Evolutionary conservation across 2,888 invertebrate genomes (phyloP).

Genomic region (Lordiphosa fenestrarum): DNA sequence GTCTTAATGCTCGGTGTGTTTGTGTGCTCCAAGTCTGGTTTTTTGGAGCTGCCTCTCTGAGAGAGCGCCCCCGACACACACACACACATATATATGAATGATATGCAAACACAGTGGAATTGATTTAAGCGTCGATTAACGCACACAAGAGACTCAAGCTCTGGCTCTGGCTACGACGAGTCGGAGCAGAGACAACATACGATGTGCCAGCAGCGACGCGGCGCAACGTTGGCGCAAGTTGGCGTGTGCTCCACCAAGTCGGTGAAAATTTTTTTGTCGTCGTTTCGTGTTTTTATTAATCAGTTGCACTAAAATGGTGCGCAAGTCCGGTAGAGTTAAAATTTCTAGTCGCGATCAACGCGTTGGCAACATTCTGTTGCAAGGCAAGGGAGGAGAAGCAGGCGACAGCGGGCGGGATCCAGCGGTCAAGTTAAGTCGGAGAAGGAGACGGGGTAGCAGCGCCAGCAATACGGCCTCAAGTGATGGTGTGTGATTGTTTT

Average conservation of each 20-base stretch:
- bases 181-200: slow-evolving; percentile 43
- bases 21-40: slow-evolving; percentile 57
- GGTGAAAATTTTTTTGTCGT: slow-evolving; percentile 43
- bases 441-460: slow-evolving; percentile 47
- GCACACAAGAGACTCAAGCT: slow-evolving; percentile 36
- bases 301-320: slow-evolving; percentile 75
- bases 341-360: slow-evolving; percentile 56
- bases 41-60: slow-evolving; percentile 22
- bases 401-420: slow-evolving; percentile 12
- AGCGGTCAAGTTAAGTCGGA: slow-evolving; percentile 18
- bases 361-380: slow-evolving; percentile 53
- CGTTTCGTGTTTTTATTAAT: slow-evolving; percentile 59
- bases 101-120: slow-evolving; percentile 64
- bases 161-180: background rate
- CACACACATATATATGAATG: background rate
- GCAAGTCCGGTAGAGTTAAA: slow-evolving; percentile 74
- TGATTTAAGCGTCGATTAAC: slow-evolving; percentile 73
- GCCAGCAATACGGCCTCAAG: slow-evolving; percentile 58
- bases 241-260: slow-evolving; percentile 29
- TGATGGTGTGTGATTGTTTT: slow-evolving; percentile 50
- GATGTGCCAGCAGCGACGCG: slow-evolving; percentile 30
- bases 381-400: slow-evolving; percentile 45
- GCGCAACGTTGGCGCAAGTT: slow-evolving; percentile 23
- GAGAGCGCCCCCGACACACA: slow-evolving; percentile 12
- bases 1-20: slow-evolving; percentile 24